A percentile compares a stretch with the other conserved stretches of the same genome.
Conservation (phyloP, 2,888 invertebrate species). For the Caprella mutica region DNA sequence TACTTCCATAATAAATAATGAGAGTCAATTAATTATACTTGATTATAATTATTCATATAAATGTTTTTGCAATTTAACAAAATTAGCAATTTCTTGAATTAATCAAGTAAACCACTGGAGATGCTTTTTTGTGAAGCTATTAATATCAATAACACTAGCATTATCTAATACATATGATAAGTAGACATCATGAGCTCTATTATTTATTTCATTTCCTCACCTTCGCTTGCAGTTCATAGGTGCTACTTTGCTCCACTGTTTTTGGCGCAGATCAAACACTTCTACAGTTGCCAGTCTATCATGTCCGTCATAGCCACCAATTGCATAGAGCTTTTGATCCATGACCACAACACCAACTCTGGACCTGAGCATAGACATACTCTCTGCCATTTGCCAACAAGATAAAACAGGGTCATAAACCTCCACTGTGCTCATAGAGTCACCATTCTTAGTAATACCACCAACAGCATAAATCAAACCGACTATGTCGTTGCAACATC, state of each 20-base stretch:
- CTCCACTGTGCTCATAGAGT: conserved; percentile 72
- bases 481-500: conserved; percentile 53
- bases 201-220: too few relatives aligned
- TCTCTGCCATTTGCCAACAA: conserved; percentile 63
- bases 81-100: too few relatives aligned
- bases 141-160: too few relatives aligned
- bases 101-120: too few relatives aligned
- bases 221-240: conserved; percentile 69
- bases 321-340: conserved; percentile 62
- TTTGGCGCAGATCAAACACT: conserved; percentile 61
- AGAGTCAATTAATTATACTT: too few relatives aligned
- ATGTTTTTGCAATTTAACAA: too few relatives aligned
- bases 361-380: conserved; percentile 72
- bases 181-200: too few relatives aligned
- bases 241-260: conserved; percentile 63
- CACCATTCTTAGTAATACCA: conserved; percentile 69
- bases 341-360: conserved; percentile 74
- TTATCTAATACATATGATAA: too few relatives aligned
- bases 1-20: too few relatives aligned
- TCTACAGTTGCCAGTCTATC: conserved; percentile 73
- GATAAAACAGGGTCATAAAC: conserved; percentile 60
- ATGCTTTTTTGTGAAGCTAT: too few relatives aligned
- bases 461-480: conserved; percentile 79
- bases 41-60: too few relatives aligned
- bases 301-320: conserved; percentile 70